Conservation (phyloP, 2,113 vertebrate species). For the Poicephalus gulielmi region DNA sequence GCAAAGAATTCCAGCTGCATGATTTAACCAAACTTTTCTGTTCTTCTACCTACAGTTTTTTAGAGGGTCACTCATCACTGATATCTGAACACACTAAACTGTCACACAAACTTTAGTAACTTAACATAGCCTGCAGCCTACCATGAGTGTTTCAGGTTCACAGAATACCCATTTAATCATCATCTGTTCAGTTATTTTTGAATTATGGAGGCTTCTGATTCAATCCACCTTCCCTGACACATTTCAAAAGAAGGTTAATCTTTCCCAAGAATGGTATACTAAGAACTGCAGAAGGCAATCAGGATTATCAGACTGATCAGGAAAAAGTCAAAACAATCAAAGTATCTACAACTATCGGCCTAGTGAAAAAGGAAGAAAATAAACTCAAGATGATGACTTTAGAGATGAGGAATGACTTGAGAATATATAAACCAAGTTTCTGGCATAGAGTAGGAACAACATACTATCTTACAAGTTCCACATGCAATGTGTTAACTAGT, state of each 20-base stretch:
- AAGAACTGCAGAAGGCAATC: background rate
- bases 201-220: background rate
- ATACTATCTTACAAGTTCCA: background rate
- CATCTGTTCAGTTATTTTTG: background rate
- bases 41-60: background rate
- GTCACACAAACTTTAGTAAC: background rate
- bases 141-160: background rate
- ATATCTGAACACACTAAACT: background rate
- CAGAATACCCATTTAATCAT: background rate
- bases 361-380: background rate
- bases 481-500: background rate
- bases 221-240: background rate
- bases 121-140: background rate
- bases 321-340: background rate
- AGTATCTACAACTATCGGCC: accelerated
- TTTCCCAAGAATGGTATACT: background rate
- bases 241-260: background rate
- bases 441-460: background rate
- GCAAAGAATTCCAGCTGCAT: background rate
- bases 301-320: background rate
- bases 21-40: background rate
- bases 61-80: background rate
- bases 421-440: background rate
- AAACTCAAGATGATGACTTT: background rate
- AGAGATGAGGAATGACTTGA: background rate